phyloP scores from a whole-genome alignment of 2,113 vertebrate genomes.

The Noturus placidus region DNA sequence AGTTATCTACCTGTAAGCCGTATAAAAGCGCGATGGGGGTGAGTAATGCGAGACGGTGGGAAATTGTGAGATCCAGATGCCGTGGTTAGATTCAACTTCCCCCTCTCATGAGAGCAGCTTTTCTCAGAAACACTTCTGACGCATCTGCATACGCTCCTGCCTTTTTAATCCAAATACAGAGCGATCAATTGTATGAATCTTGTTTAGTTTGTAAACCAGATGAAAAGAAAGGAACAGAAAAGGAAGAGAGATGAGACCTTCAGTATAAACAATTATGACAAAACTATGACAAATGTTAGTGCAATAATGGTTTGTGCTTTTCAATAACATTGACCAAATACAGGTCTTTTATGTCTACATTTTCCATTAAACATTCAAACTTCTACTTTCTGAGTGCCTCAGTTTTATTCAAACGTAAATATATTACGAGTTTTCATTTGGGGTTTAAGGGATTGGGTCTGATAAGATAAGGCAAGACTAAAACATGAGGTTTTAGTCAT shows the following conservation, averaged over 20 bases:
- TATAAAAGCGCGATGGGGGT: background rate
- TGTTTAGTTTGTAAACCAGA: conserved; percentile 8
- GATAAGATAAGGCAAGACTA: background rate
- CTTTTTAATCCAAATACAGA: conserved; percentile 11
- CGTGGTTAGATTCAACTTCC: background rate
- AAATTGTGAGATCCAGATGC: background rate
- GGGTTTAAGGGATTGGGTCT: background rate
- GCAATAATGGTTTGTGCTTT: conserved; percentile 29
- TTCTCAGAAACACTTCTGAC: conserved; percentile 20
- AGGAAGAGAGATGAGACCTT: conserved; percentile 1
- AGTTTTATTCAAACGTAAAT: background rate
- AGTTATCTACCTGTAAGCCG: background rate
- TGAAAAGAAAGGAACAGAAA: conserved; percentile 17
- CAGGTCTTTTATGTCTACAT: background rate
- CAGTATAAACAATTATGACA: conserved; percentile 27
- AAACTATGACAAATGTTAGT: conserved; percentile 38
- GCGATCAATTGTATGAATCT: background rate
- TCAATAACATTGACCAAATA: conserved; percentile 14
- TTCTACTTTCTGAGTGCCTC: background rate
- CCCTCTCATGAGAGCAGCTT: background rate
- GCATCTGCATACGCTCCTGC: background rate
- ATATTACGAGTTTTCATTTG: background rate
- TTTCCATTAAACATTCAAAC: background rate
- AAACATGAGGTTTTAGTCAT: background rate
- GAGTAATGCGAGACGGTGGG: background rate